Percentiles rank a stretch among this genome's conserved stretches.
These are phyloP conservation scores for Pipra filicauda DNA, from an alignment of 2,113 vertebrate genomes.

Conservation along the genomic window DNA sequence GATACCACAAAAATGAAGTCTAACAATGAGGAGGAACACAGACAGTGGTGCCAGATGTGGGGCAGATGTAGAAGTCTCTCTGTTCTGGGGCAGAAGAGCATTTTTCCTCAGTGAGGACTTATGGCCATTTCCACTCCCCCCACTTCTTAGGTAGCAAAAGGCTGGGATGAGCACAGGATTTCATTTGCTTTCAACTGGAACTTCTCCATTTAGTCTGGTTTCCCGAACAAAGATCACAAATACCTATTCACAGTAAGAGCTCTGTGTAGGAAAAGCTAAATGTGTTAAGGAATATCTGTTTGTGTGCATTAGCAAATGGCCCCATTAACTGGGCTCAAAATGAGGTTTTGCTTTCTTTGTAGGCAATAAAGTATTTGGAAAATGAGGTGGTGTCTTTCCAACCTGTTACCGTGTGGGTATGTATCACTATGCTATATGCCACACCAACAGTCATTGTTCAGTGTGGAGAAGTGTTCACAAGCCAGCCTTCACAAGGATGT, in stretches of 20 bases:
- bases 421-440: neutral
- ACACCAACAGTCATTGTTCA: neutral
- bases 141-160: neutral
- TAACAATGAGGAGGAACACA: neutral
- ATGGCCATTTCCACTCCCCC: neutral
- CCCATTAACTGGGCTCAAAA: neutral
- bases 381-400: neutral
- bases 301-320: neutral
- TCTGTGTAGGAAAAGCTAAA: neutral
- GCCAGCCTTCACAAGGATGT: neutral
- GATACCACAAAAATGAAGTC: neutral
- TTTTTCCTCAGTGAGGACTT: neutral
- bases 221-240: neutral
- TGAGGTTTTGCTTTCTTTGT: neutral
- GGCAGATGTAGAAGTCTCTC: neutral
- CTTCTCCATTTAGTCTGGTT: neutral
- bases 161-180: neutral
- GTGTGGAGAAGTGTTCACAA: neutral
- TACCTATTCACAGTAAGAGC: neutral
- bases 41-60: neutral
- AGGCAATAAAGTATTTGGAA: neutral
- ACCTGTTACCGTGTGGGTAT: neutral
- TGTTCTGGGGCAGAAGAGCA: neutral
- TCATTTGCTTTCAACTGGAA: neutral
- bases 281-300: neutral